A percentile compares a stretch with the other conserved stretches of the same genome.
These are phyloP conservation scores for Hybos culiciformis DNA, from an alignment of 2,888 invertebrate genomes.

Conservation along the genomic window DNA sequence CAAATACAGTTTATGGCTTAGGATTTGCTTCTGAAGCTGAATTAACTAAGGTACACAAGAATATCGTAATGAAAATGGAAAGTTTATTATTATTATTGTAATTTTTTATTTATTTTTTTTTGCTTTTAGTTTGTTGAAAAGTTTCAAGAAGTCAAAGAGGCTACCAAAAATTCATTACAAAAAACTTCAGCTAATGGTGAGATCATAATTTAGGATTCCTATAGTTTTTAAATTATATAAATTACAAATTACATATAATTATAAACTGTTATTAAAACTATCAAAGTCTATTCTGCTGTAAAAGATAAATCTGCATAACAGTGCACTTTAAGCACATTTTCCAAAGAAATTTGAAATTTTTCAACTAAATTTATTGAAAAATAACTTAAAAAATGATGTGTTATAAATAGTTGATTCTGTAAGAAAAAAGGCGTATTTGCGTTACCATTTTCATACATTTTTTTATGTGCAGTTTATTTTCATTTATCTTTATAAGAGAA, in stretches of 20 bases:
- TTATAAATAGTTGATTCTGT: too few relatives aligned
- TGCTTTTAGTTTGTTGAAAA: slow-evolving; percentile 71
- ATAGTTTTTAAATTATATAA: background rate
- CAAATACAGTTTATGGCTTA: slow-evolving; percentile 92
- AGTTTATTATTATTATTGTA: slow-evolving; percentile 2
- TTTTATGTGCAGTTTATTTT: too few relatives aligned
- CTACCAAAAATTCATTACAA: slow-evolving; percentile 61
- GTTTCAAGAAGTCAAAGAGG: slow-evolving; percentile 95
- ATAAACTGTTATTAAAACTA: background rate
- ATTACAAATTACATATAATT: background rate
- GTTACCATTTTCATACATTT: too few relatives aligned
- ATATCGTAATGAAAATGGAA: too few relatives aligned
- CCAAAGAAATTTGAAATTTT: too few relatives aligned
- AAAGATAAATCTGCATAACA: too few relatives aligned
- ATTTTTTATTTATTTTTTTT: background rate
- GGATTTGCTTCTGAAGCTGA: slow-evolving; percentile 93
- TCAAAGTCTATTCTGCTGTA: background rate
- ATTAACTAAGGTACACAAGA: slow-evolving; percentile 58
- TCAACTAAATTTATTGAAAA: too few relatives aligned
- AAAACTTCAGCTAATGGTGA: slow-evolving; percentile 45
- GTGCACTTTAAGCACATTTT: too few relatives aligned
- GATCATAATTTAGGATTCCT: background rate
- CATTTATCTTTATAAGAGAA: too few relatives aligned
- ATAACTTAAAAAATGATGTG: too few relatives aligned
- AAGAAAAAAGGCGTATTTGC: too few relatives aligned